A percentile compares a stretch with the other conserved stretches of the same genome.
phyloP scores from a whole-genome alignment of 2,797 vertebrate species.

The Ctenopoma kingsleyae region DNA sequence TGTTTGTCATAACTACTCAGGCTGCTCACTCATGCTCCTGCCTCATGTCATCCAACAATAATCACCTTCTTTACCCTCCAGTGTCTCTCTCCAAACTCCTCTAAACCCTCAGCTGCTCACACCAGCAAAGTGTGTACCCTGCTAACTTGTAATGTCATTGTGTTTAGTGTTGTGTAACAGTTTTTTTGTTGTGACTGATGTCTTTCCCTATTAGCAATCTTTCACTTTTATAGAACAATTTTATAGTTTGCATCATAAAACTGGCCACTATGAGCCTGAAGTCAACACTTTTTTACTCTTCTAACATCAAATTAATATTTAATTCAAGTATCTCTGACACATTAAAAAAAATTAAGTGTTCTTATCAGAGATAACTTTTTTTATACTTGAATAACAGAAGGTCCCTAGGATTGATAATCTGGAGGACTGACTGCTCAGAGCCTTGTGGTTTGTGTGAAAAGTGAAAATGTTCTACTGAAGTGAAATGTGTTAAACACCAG shows the following conservation, averaged over 20 bases:
- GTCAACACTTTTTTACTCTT: neutral
- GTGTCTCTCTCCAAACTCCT: slow-evolving; percentile 48
- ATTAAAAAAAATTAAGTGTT: slow-evolving; percentile 2
- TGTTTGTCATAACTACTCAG: slow-evolving; percentile 69
- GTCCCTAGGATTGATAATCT: neutral
- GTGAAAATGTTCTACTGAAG: slow-evolving; percentile 49
- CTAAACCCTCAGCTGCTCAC: slow-evolving; percentile 52
- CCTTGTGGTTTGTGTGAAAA: slow-evolving; percentile 24
- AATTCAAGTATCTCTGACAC: neutral
- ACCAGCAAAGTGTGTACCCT: slow-evolving; percentile 49
- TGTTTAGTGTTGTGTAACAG: slow-evolving; percentile 41
- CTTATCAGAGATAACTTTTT: neutral
- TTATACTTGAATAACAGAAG: neutral
- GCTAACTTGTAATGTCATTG: slow-evolving; percentile 58
- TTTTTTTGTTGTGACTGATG: slow-evolving; percentile 30
- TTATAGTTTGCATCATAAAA: neutral
- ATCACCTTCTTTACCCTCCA: slow-evolving; percentile 58
- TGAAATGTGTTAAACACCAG: slow-evolving; percentile 18
- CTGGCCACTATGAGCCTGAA: too few species aligned
- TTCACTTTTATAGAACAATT: slow-evolving; percentile 31
- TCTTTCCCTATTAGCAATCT: slow-evolving; percentile 9
- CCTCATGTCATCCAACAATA: slow-evolving; percentile 67
- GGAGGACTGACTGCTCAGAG: slow-evolving; percentile 2
- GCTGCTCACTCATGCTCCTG: slow-evolving; percentile 70
- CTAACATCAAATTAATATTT: neutral